These are phyloP conservation scores for Charina bottae DNA, from an alignment of 2,113 vertebrate species.

Conservation along the genomic window DNA sequence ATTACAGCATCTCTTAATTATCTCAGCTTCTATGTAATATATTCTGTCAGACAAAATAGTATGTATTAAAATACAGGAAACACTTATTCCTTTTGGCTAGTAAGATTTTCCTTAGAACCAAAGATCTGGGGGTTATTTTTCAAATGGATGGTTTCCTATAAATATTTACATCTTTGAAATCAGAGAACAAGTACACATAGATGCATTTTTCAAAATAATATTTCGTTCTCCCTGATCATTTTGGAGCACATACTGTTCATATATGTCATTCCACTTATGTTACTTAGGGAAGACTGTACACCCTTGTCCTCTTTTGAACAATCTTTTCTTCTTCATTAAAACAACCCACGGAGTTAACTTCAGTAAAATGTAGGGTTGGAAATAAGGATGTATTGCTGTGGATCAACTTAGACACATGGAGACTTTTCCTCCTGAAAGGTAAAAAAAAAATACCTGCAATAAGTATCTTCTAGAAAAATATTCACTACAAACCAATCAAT, in stretches of 20 bases:
- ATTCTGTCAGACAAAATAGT: not conserved
- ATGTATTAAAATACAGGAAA: not conserved
- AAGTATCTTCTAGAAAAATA: constrained; percentile 47
- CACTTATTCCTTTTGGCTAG: not conserved
- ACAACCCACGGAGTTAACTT: constrained; percentile 1
- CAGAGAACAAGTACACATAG: not conserved
- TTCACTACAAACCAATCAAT: constrained; percentile 45
- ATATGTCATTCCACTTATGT: not conserved
- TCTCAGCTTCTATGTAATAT: rapidly evolving
- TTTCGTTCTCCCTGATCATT: not conserved
- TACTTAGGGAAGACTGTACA: not conserved
- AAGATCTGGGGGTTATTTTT: not conserved
- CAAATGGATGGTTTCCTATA: not conserved
- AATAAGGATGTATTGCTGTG: constrained; percentile 13
- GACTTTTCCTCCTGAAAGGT: constrained; percentile 54
- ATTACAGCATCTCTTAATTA: not conserved
- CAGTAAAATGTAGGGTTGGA: not conserved
- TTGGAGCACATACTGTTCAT: not conserved
- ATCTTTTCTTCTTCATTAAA: constrained; percentile 8
- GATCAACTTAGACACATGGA: not conserved
- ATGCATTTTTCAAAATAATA: not conserved
- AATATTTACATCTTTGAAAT: not conserved
- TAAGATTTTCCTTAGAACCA: not conserved
- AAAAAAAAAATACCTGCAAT: constrained; percentile 52
- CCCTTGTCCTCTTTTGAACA: constrained; percentile 16